Evolutionary conservation across 2,797 vertebrate genomes (phyloP).

Genomic region (Uromys caudimaculatus): DNA sequence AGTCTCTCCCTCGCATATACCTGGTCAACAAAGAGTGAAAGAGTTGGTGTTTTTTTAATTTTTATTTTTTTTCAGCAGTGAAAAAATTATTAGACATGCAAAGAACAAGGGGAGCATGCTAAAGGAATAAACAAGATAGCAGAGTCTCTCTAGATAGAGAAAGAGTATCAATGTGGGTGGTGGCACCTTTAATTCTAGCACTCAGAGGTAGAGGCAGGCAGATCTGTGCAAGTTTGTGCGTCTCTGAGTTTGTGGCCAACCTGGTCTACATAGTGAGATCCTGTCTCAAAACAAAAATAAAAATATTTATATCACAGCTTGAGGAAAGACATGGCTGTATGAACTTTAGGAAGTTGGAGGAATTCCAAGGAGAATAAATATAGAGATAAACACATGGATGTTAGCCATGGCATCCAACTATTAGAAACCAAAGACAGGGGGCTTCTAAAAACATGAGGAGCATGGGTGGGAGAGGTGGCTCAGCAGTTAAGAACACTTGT

Average conservation of each 20-base stretch:
- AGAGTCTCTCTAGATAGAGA: neutral
- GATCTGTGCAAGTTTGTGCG: neutral
- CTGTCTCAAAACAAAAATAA: neutral
- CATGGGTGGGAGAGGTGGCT: neutral
- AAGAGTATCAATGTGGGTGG: neutral
- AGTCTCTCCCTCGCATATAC: neutral
- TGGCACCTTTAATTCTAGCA: neutral
- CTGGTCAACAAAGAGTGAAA: neutral
- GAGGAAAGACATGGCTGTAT: neutral
- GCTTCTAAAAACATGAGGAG: neutral
- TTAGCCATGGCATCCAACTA: neutral
- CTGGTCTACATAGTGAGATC: neutral
- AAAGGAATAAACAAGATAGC: neutral
- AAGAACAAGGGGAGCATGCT: neutral
- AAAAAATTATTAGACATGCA: neutral
- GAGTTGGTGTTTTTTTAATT: neutral
- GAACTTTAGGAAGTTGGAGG: neutral
- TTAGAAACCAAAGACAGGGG: neutral
- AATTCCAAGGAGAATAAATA: neutral
- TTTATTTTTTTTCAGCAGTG: neutral
- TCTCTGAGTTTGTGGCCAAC: neutral
- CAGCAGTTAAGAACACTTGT: neutral
- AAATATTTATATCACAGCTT: neutral
- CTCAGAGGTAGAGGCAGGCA: neutral
- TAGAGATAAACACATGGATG: too few relatives aligned